These are phyloP conservation scores for Epistrophe grossulariae DNA, from an alignment of 2,888 invertebrate species.

Conservation along the genomic window DNA sequence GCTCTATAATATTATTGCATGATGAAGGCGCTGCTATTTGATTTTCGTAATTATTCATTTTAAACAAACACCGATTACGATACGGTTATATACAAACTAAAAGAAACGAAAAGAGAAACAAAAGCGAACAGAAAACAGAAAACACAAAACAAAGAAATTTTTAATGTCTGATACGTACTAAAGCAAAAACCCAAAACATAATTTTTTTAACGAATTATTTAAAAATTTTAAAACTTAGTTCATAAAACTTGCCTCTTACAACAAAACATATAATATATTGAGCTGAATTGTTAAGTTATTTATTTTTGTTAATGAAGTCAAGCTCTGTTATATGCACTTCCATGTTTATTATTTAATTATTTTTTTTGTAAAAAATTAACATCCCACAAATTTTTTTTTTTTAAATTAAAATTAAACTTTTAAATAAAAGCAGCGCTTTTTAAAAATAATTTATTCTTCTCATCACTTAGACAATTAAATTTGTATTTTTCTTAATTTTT, in stretches of 20 bases:
- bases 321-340: slow-evolving; percentile 58
- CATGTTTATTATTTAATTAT: slow-evolving; percentile 48
- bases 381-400: slow-evolving; percentile 33
- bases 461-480: slow-evolving; percentile 36
- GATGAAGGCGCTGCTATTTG: too few relatives aligned
- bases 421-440: slow-evolving; percentile 68
- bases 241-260: slow-evolving; percentile 50
- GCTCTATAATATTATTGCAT: too few relatives aligned
- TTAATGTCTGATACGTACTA: too few relatives aligned
- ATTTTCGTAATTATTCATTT: too few relatives aligned
- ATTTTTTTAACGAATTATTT: too few relatives aligned
- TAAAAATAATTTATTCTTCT: slow-evolving; percentile 32
- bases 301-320: slow-evolving; percentile 49
- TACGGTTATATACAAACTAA: too few relatives aligned
- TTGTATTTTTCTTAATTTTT: slow-evolving; percentile 74
- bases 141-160: too few relatives aligned
- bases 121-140: too few relatives aligned
- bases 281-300: slow-evolving; percentile 53
- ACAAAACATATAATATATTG: slow-evolving; percentile 26
- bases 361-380: slow-evolving; percentile 38
- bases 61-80: too few relatives aligned
- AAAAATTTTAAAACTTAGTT: too few relatives aligned
- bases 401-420: slow-evolving; percentile 20
- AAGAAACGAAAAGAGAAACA: too few relatives aligned
- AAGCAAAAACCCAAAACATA: too few relatives aligned